Evolutionary conservation across 2,113 vertebrate species (phyloP).

Genomic region (Myodes glareolus): DNA sequence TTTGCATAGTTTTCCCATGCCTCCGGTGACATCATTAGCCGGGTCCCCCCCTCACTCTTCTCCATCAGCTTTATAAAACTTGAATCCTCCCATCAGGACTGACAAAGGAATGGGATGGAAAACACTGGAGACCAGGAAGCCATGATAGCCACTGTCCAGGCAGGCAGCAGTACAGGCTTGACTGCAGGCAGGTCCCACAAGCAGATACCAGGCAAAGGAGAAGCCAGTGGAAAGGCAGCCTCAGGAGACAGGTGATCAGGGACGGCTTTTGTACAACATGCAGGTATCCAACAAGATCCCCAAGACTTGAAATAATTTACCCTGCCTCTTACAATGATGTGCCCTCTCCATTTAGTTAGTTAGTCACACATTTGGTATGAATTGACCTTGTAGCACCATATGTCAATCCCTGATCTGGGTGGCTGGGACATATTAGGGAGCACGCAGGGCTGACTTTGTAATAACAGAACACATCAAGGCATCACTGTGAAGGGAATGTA

Average conservation of each 20-base stretch:
- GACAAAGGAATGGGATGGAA: not conserved
- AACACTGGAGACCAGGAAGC: not conserved
- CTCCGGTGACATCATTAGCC: fast-evolving
- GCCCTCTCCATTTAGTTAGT: not conserved
- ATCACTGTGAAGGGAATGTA: not conserved
- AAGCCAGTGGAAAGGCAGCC: not conserved
- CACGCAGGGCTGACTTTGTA: not conserved
- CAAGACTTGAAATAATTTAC: fast-evolving
- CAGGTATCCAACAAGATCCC: not conserved
- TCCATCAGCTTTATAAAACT: not conserved
- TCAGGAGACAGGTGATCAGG: not conserved
- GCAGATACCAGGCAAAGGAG: fast-evolving
- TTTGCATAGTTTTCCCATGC: not conserved
- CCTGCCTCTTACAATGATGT: not conserved
- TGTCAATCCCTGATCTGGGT: not conserved
- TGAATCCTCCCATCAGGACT: not conserved
- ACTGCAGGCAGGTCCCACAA: not conserved
- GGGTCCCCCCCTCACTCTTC: fast-evolving
- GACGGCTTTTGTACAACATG: fast-evolving
- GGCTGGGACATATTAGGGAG: not conserved
- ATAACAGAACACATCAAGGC: not conserved
- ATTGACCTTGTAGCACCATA: not conserved
- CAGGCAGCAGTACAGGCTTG: not conserved
- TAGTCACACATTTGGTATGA: not conserved
- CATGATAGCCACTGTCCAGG: too few relatives aligned